phyloP scores from a whole-genome alignment of 2,113 vertebrate genomes.

The Calyptomena viridis region DNA sequence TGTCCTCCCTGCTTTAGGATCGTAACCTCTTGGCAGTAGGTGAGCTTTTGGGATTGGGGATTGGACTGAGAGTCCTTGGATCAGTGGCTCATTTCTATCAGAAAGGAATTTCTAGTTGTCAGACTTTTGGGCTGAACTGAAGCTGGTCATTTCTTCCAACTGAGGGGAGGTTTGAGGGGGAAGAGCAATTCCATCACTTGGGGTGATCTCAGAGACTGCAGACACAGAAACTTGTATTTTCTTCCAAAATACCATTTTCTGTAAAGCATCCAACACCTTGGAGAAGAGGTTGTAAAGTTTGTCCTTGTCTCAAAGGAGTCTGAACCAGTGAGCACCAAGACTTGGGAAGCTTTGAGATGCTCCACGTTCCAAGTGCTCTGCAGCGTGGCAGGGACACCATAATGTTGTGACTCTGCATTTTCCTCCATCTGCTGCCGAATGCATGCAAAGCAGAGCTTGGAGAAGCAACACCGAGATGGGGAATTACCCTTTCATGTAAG shows the following conservation, averaged over 20 bases:
- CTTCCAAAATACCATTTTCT: not conserved
- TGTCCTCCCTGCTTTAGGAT: not conserved
- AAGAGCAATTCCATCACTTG: not conserved
- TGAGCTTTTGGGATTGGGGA: not conserved
- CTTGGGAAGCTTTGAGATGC: not conserved
- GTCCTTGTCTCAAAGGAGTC: not conserved
- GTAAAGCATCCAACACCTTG: not conserved
- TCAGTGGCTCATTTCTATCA: not conserved
- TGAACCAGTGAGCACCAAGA: not conserved
- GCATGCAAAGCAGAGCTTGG: not conserved
- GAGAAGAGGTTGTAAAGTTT: not conserved
- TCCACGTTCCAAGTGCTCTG: not conserved
- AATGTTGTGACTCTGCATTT: slow-evolving; percentile 58
- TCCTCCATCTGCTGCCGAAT: slow-evolving; percentile 20
- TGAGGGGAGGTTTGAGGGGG: fast-evolving
- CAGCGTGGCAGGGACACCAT: slow-evolving; percentile 3
- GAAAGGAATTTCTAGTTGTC: not conserved
- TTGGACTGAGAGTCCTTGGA: not conserved
- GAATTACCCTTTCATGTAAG: slow-evolving; percentile 27
- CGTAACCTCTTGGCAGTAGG: not conserved
- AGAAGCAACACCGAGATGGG: slow-evolving; percentile 25
- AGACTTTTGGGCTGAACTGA: not conserved
- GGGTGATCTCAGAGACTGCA: not conserved
- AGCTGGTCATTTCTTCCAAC: fast-evolving
- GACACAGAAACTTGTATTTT: not conserved